These are phyloP conservation scores for Ethmia dodecea DNA, from an alignment of 2,888 invertebrate genomes.

Conservation along the genomic window DNA sequence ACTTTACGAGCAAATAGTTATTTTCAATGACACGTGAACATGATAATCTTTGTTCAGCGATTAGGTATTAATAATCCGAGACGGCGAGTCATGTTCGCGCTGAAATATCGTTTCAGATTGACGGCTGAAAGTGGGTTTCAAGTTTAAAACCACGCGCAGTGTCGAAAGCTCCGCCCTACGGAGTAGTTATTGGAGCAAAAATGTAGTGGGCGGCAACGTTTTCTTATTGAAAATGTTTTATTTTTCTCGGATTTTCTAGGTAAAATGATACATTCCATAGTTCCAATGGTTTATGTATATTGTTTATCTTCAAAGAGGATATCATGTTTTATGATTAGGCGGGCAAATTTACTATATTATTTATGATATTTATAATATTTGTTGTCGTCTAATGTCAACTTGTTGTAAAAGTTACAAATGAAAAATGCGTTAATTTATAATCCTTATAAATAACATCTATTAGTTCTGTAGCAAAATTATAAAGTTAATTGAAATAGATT, in stretches of 20 bases:
- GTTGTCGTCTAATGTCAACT: no score
- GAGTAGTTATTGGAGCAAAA: slow-evolving; percentile 40
- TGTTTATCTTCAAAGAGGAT: slow-evolving; percentile 27
- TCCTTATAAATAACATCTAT: no score
- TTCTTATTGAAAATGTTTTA: slow-evolving; percentile 27
- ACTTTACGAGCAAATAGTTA: slow-evolving; percentile 17
- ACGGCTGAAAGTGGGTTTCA: slow-evolving; percentile 45
- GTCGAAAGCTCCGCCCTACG: slow-evolving; percentile 47
- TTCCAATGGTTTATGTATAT: slow-evolving; percentile 30
- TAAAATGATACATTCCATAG: slow-evolving; percentile 50
- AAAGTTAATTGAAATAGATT: no score
- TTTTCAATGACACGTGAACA: no score
- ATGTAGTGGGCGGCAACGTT: slow-evolving; percentile 38
- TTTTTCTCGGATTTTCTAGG: slow-evolving; percentile 27
- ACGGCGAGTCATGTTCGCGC: slow-evolving; percentile 42
- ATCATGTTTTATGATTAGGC: slow-evolving; percentile 23
- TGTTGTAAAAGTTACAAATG: no score
- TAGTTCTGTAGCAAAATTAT: no score
- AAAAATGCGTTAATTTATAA: no score
- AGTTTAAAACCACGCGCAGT: slow-evolving; percentile 38
- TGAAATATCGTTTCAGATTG: slow-evolving; percentile 61
- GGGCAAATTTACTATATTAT: no score
- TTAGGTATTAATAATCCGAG: slow-evolving; percentile 22
- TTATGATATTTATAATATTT: no score
- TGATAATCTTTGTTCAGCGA: no score